These are phyloP conservation scores for Melieria omissa DNA, from an alignment of 2,888 invertebrate species.

Conservation along the genomic window DNA sequence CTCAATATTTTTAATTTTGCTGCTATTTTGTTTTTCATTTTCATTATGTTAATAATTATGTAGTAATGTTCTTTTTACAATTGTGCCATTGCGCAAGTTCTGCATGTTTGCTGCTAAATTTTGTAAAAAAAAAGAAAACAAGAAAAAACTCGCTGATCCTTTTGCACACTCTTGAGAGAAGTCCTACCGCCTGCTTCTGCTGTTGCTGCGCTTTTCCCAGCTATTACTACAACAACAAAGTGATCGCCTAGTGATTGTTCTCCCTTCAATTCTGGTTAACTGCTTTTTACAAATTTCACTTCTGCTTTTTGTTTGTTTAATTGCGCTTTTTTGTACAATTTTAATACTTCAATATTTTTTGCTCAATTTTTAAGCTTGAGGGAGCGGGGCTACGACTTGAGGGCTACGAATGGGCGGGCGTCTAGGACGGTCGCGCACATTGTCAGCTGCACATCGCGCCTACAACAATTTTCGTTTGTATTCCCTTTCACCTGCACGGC, in stretches of 20 bases:
- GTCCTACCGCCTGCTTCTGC: no score
- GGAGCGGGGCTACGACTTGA: constrained; percentile 18
- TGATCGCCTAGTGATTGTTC: no score
- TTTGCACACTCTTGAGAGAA: constrained; percentile 15
- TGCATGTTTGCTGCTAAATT: constrained; percentile 8
- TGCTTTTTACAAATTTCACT: no score
- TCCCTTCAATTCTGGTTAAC: no score
- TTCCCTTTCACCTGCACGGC: no score
- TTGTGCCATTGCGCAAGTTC: constrained; percentile 12
- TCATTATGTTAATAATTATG: constrained; percentile 23
- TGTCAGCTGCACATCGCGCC: neutral
- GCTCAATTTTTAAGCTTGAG: constrained; percentile 27
- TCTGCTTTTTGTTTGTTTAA: constrained; percentile 24
- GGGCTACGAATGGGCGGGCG: constrained; percentile 9
- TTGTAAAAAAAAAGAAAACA: constrained; percentile 4
- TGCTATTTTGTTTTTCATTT: constrained; percentile 5
- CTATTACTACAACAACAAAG: no score
- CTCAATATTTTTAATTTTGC: neutral
- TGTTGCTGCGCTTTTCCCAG: no score
- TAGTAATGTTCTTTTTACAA: constrained; percentile 16
- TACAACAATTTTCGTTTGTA: no score
- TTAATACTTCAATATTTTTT: constrained; percentile 35
- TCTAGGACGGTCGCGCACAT: neutral
- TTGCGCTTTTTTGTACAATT: constrained; percentile 39
- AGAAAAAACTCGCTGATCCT: constrained; percentile 18